Base-by-base conservation (phyloP, 2,113 vertebrate species). In the Sclerurus mexicanus region DNA sequence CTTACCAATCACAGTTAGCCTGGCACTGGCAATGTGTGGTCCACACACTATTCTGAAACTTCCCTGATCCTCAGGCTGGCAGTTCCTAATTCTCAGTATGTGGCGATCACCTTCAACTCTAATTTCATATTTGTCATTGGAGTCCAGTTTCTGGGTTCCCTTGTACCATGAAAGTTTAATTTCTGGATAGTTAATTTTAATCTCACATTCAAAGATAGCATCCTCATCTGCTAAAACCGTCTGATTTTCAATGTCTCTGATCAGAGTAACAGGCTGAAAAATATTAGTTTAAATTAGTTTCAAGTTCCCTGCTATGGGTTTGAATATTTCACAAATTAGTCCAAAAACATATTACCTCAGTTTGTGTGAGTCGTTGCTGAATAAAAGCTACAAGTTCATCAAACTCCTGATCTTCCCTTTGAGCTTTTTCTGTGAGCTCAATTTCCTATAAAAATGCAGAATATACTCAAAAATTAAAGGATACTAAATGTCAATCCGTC, bases 141-240 rank as follows among this genome's bases (percentile, higher is more conserved):
- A 98, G 35, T 99, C 98, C 96, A 99, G 97, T 97, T 99, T 99
- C 97, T 99, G 98, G 9, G 99, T 99, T 76, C 99, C 99, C 95
- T 99, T 99, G 98, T 99, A 99, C 99, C 99, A 99, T 49, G 98
- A 99, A 49, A 99, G 98, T 15, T 98, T 98, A 96, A 99, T 99
- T 98, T 99, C 99, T 30, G 99, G 99, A 96, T 99, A 99, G 97
- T 99, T 99, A 96, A 99, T 99, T 96, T 98, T 98, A 97, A 99
- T 98, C 68, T 98, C 98, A 93, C 99, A 99, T 98, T 99, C 98
- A 95, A 99, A 99, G 40, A 98, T 63, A 59, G 99, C 99, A 47
- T 98, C 98, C 73, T 98, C 98, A 92, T 98, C 98, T 97, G 98
- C 98, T 56, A 98, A 80, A 50, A 98, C 97, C 1, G 90, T 98